Base-by-base conservation (phyloP, 2,888 invertebrate species). In the Drosophila tanythrix region DNA sequence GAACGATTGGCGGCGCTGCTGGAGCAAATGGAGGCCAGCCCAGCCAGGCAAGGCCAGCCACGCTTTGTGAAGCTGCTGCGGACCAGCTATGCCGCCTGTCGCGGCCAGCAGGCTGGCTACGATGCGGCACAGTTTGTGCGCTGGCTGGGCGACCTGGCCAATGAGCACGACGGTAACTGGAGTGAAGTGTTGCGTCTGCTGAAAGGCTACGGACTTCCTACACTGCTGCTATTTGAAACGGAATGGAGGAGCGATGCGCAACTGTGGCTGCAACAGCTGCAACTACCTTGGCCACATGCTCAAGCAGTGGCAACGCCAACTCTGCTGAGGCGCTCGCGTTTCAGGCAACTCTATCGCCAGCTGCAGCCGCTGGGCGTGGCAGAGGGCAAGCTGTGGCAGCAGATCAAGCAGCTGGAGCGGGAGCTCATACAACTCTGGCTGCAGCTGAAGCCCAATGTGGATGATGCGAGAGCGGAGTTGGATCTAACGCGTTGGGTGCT, bases 81-180 rank as follows among this genome's bases (percentile, higher is more conserved):
- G 0, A 21, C 38, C 8, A 76, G 36, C 15, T 88, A 83, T n/a
- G 35, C 21, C 0, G 59, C 86, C 25, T 83, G 83, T 15, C 77
- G 80, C 10, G 13, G 11, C 6, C 59, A 51, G 55, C 21, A 53
- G 25, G 38, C 15, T 2, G 62, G 29, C 36, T 63, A 60, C 2
- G 38, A 59, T 21, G 52, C 58, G 4, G 8, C 46, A 5, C 31
- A 53, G 8, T 29, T 79, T 5, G 67, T 87, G 13, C 65, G 50
- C 27, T 53, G 33, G 48, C 60, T 82, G 21, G 46, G 33, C 18
- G 10, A 2, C 4, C 56, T 25, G 38, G 43, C n/a, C 11, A 13
- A 10, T 3, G 18, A 13, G 3, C 13, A 31, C 15, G 8, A 27
- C 13, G 13, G 29, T 18, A 25, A 27, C 18, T 53, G 27, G 40